Base-by-base conservation (phyloP, 2,888 invertebrate species). In the Emmelina monodactyla region DNA sequence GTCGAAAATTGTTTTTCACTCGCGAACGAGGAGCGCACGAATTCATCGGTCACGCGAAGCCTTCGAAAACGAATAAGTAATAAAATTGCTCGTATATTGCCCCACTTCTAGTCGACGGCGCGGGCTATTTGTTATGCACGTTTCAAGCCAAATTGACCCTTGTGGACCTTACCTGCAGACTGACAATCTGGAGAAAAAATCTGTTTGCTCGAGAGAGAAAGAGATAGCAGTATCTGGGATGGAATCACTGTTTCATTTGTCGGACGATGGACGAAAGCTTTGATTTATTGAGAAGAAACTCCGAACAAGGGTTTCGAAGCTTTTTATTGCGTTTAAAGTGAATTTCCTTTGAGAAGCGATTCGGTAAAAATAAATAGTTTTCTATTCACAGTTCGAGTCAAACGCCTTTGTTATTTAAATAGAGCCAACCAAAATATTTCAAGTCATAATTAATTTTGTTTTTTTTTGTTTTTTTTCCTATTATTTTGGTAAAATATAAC, bases 91-190 rank as follows among this genome's bases (percentile, higher is more conserved):
- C 11, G 25, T 25, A 25, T 25, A 25, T 10, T 7, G 25, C 25
- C 25, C n/a, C 11, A n/a, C 25, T 25, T 10, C n/a, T 10, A 10
- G 25, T 11, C 25, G 3, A 25, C 25, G 9, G 11, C n/a, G 11
- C 3, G 11, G 25, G 4, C 9, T 19, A 19, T 19, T 25, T 25
- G 25, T 25, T 25, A 25, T 25, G 25, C 25, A 25, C 11, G 25
- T 10, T 25, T 25, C n/a, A 25, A n/a, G 4, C 25, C 4, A 25
- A 25, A 25, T 4, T 25, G 25, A 25, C 25, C 25, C n/a, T 10
- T 25, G 11, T 25, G 11, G 25, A 9, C 3, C 9, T 3, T 10
- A 25, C 25, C 25, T 25, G 25, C 9, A 11, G 3, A 53, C 51
- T 54, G 50, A 57, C 59, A 54, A 60, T 49, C 48, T n/a, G n/a